These are phyloP conservation scores for Manis crassicaudata DNA, from an alignment of 2,797 vertebrate species.

Conservation along the genomic window DNA sequence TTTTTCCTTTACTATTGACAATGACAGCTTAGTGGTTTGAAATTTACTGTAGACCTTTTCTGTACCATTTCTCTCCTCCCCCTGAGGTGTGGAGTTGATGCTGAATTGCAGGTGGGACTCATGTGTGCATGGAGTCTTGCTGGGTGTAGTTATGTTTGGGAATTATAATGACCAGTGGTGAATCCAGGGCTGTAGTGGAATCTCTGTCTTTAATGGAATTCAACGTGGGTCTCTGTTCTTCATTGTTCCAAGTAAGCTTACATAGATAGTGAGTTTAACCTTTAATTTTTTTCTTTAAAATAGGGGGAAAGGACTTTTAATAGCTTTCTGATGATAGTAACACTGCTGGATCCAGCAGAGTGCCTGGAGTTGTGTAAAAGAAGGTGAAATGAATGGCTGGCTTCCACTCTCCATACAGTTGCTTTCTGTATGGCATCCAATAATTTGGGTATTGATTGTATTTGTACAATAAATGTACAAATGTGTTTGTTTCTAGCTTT, in stretches of 20 bases:
- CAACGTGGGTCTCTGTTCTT: background rate
- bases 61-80: no score
- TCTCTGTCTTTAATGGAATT: conserved; percentile 47
- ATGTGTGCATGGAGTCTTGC: background rate
- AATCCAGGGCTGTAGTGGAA: background rate
- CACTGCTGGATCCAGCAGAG: background rate
- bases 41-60: background rate
- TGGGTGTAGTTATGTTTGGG: background rate
- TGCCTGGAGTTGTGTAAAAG: background rate
- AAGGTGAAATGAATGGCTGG: background rate
- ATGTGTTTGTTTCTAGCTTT: conserved; percentile 17
- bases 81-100: background rate
- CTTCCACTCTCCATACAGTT: background rate
- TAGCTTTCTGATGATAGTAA: background rate
- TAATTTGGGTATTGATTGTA: background rate
- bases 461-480: background rate
- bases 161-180: background rate
- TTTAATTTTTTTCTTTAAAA: conserved; percentile 25
- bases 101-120: background rate
- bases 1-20: background rate
- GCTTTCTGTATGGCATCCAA: background rate
- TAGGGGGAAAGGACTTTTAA: background rate
- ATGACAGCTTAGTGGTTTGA: background rate
- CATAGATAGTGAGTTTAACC: conserved; percentile 3
- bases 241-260: background rate